phyloP scores from a whole-genome alignment of 2,888 invertebrate genomes.

The Calliphora vomitoria region DNA sequence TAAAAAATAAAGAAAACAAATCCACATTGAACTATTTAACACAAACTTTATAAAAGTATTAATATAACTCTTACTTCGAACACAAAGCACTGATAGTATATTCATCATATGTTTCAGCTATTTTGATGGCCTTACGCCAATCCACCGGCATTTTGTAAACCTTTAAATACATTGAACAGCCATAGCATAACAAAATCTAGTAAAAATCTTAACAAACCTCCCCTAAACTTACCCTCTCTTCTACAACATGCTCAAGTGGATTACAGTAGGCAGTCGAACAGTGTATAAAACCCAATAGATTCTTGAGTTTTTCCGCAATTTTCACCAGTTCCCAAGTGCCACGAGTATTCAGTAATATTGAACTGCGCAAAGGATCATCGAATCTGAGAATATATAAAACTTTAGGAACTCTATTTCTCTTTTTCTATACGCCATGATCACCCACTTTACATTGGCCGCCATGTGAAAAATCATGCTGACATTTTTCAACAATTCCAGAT shows the following conservation, averaged over 20 bases:
- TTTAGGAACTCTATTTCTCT: background rate
- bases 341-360: constrained; percentile 87
- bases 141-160: constrained; percentile 86
- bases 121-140: constrained; percentile 88
- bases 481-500: constrained; percentile 86
- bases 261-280: constrained; percentile 96
- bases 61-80: constrained; percentile 49
- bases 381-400: constrained; percentile 86
- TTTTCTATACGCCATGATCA: too few relatives aligned
- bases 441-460: constrained; percentile 90
- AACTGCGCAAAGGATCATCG: constrained; percentile 90
- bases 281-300: constrained; percentile 88
- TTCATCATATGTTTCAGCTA: constrained; percentile 88
- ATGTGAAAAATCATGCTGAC: constrained; percentile 90
- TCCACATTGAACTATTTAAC: too few relatives aligned
- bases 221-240: constrained; percentile 88
- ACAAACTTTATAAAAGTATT: background rate
- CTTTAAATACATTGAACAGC: constrained; percentile 27
- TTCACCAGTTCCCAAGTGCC: constrained; percentile 88
- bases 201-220: too few relatives aligned
- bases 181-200: too few relatives aligned
- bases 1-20: constrained; percentile 79
- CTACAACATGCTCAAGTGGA: constrained; percentile 88
- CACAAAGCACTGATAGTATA: constrained; percentile 64
- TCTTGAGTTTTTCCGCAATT: constrained; percentile 86